A percentile compares a stretch with the other conserved stretches of the same genome.
Conservation (phyloP, 2,113 vertebrate genomes). For the Prinia subflava region DNA sequence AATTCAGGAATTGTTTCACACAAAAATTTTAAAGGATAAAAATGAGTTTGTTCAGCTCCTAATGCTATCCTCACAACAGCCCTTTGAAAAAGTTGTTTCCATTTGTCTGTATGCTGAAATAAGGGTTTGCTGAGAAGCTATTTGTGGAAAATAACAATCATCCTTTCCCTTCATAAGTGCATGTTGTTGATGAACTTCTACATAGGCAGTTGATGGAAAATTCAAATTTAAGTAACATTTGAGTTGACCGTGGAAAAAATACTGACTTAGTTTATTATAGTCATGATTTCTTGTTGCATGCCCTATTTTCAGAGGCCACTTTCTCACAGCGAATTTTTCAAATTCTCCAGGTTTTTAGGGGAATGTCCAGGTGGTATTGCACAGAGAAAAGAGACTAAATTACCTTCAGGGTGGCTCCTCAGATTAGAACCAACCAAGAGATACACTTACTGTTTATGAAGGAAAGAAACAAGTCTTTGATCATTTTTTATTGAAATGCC, state of each 20-base stretch:
- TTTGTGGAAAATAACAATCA: background rate
- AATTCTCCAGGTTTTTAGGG: background rate
- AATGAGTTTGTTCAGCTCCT: background rate
- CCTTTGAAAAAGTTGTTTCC: background rate
- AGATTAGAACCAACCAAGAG: background rate
- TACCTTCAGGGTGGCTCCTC: conserved; percentile 14
- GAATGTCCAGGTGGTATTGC: background rate
- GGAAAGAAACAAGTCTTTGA: conserved; percentile 53
- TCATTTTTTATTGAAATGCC: conserved; percentile 32
- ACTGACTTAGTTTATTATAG: background rate
- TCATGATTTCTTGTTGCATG: background rate
- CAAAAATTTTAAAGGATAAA: background rate
- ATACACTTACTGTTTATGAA: conserved; percentile 35
- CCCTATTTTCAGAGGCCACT: background rate
- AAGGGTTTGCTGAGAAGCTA: background rate
- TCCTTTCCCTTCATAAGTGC: background rate
- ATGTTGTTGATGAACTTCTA: background rate
- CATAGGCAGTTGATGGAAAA: background rate
- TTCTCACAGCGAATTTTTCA: background rate
- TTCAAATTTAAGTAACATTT: background rate
- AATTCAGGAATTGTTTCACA: background rate
- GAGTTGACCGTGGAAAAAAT: background rate
- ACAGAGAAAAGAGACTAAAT: background rate
- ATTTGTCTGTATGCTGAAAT: background rate
- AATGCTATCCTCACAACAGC: background rate